Conservation (phyloP, 2,113 vertebrate species). For the Zootoca vivipara region DNA sequence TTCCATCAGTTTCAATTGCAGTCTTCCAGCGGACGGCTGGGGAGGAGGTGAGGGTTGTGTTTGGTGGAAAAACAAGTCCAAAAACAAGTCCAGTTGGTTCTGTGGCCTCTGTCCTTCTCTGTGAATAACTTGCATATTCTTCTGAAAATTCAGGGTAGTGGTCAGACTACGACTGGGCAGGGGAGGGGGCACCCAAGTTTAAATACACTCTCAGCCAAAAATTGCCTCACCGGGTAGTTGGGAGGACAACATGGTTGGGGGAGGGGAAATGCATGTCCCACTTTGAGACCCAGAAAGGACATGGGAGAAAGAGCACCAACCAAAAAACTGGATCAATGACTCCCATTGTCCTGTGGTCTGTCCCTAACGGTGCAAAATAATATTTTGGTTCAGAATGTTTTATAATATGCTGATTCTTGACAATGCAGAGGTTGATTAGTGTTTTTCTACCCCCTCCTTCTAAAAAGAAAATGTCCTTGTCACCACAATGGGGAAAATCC, state of each 20-base stretch:
- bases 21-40: background rate
- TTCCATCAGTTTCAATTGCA: background rate
- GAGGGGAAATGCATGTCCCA: background rate
- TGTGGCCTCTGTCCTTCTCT: background rate
- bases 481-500: background rate
- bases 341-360: background rate
- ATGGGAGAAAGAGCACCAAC: no score
- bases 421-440: background rate
- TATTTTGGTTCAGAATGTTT: slow-evolving; percentile 19
- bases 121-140: background rate
- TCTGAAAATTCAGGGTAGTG: background rate
- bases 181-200: background rate
- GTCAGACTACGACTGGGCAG: background rate
- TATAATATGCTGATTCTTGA: slow-evolving; percentile 16
- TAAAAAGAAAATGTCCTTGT: background rate
- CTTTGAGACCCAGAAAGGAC: background rate
- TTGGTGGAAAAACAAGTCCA: background rate
- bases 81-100: background rate
- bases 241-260: background rate
- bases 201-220: background rate
- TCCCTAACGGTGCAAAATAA: background rate
- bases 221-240: background rate
- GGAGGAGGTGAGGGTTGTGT: background rate
- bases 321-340: background rate
- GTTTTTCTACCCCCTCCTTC: background rate